A percentile compares a stretch with the other conserved stretches of the same genome.
Evolutionary conservation across 2,797 vertebrate genomes (phyloP).

Genomic region (Pseudochirops corinnae): DNA sequence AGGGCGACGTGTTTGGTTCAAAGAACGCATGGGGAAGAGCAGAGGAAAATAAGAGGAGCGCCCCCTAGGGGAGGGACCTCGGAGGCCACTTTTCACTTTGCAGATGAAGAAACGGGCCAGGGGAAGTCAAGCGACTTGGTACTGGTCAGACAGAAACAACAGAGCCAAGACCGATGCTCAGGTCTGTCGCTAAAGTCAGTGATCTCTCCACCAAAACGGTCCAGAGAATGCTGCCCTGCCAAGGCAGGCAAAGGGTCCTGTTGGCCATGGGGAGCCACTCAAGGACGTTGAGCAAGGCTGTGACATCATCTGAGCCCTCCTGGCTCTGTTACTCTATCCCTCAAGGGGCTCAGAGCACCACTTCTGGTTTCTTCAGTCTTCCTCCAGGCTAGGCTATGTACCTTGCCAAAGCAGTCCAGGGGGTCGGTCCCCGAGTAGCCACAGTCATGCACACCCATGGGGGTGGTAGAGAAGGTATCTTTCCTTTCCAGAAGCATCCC

Average conservation of each 20-base stretch:
- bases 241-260: neutral
- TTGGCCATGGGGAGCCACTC: neutral
- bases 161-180: neutral
- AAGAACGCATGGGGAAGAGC: neutral
- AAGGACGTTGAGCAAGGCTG: neutral
- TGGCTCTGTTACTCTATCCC: neutral
- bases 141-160: neutral
- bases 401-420: slow-evolving; percentile 89
- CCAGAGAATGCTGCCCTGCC: neutral
- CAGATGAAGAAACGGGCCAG: neutral
- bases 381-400: slow-evolving; percentile 62
- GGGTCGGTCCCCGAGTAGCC: slow-evolving; percentile 89
- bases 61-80: neutral
- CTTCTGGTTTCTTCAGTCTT: neutral
- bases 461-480: slow-evolving; percentile 87
- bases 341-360: neutral
- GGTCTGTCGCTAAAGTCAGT: neutral
- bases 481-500: slow-evolving; percentile 91
- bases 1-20: neutral
- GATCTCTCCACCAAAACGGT: neutral
- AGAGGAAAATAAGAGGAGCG: neutral
- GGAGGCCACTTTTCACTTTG: neutral
- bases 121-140: neutral
- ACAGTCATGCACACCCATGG: slow-evolving; percentile 89
- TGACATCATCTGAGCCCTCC: neutral